These are phyloP conservation scores for Sphaerolaimus hirsutus DNA, from an alignment of 2,888 invertebrate genomes.

Conservation along the genomic window DNA sequence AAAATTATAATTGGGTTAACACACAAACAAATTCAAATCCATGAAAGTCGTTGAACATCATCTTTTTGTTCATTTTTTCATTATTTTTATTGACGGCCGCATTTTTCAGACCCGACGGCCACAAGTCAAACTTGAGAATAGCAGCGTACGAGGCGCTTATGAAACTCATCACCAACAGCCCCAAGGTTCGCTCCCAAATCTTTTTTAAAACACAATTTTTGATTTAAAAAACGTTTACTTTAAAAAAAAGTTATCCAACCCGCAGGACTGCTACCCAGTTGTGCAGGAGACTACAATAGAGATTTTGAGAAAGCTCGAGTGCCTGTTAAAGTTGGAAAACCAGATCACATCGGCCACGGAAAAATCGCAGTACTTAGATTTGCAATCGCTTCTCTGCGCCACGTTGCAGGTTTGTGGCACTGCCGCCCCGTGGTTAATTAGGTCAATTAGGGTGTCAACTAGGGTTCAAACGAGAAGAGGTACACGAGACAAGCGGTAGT, in stretches of 20 bases:
- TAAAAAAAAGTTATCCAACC: no score
- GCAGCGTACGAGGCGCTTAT: slow-evolving; percentile 96
- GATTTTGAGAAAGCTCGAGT: slow-evolving; percentile 70
- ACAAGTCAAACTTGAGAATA: slow-evolving; percentile 63
- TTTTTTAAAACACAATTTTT: neutral
- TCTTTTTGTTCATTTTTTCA: no score
- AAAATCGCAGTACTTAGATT: slow-evolving; percentile 54
- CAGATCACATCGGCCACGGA: slow-evolving; percentile 49
- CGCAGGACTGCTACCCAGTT: slow-evolving; percentile 64
- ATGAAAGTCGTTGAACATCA: no score
- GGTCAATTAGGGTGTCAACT: no score
- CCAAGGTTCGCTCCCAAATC: slow-evolving; percentile 36
- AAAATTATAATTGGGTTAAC: no score
- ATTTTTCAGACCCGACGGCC: slow-evolving; percentile 49
- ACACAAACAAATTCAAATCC: no score
- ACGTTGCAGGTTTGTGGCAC: slow-evolving; percentile 42
- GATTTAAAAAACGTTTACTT: slow-evolving; percentile 6
- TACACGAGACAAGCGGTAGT: no score
- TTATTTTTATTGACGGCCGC: neutral
- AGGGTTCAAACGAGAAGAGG: no score
- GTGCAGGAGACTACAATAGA: slow-evolving; percentile 91
- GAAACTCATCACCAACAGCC: slow-evolving; percentile 98
- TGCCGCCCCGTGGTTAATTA: no score
- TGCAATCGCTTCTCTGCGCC: slow-evolving; percentile 82
- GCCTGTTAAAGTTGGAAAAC: slow-evolving; percentile 72